A percentile compares a stretch with the other conserved stretches of the same genome.
These are phyloP conservation scores for Agonum fuliginosum DNA, from an alignment of 2,888 invertebrate genomes.

Conservation along the genomic window DNA sequence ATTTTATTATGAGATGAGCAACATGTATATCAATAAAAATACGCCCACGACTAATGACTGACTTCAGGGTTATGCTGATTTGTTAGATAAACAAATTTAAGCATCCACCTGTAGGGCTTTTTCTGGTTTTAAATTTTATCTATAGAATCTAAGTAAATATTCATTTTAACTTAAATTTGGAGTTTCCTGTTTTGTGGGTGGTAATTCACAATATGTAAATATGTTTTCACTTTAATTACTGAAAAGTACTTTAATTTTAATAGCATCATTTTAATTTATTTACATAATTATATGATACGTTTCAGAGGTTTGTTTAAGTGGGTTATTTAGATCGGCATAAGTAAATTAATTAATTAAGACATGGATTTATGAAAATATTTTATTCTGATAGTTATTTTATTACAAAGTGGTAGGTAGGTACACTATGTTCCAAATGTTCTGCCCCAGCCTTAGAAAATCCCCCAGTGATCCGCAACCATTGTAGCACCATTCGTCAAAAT, in stretches of 20 bases:
- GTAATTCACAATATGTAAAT: conserved; percentile 20
- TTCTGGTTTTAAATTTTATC: conserved; percentile 2
- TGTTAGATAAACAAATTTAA: conserved; percentile 15
- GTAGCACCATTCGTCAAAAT: too few relatives aligned
- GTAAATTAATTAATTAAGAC: background rate
- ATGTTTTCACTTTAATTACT: background rate
- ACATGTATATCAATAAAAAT: conserved; percentile 43
- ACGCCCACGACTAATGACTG: conserved; percentile 38
- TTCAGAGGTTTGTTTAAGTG: background rate
- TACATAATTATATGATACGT: conserved; percentile 5
- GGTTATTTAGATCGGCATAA: background rate
- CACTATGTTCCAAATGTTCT: too few relatives aligned
- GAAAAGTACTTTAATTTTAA: background rate
- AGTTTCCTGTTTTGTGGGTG: conserved; percentile 27
- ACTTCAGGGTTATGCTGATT: conserved; percentile 13
- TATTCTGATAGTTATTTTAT: too few relatives aligned
- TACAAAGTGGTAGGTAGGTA: too few relatives aligned
- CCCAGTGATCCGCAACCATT: too few relatives aligned
- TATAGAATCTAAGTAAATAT: conserved; percentile 17
- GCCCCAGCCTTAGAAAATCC: too few relatives aligned
- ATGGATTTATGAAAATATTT: background rate
- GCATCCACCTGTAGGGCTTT: background rate
- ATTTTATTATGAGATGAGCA: conserved; percentile 37
- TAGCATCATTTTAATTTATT: background rate
- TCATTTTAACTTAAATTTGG: conserved; percentile 22